A percentile compares a stretch with the other conserved stretches of the same genome.
These are phyloP conservation scores for Echinops telfairi DNA, from an alignment of 2,113 vertebrate species.

Conservation along the genomic window DNA sequence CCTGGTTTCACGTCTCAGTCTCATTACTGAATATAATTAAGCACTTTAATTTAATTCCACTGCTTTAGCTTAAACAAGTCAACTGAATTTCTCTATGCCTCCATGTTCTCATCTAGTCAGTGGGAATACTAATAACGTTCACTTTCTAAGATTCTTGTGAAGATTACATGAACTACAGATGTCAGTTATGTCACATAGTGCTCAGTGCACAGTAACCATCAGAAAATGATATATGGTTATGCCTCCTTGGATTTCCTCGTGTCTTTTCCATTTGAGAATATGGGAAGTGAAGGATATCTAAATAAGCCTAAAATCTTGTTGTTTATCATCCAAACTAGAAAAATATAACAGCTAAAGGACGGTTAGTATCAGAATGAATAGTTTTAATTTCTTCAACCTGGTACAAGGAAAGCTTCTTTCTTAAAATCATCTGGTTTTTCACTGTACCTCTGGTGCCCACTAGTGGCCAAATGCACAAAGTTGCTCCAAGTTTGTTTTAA, in stretches of 20 bases:
- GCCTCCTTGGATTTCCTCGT: neutral
- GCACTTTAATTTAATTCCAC: too few species aligned
- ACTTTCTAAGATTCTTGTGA: slow-evolving; percentile 16
- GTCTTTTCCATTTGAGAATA: neutral
- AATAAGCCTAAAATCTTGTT: slow-evolving; percentile 1
- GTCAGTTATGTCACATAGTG: neutral
- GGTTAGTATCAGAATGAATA: neutral
- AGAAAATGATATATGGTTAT: slow-evolving; percentile 2
- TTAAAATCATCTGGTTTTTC: neutral
- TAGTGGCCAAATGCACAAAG: slow-evolving; percentile 49
- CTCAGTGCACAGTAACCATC: neutral
- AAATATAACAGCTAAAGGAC: slow-evolving; percentile 40
- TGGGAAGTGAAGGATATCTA: neutral
- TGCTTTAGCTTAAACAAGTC: neutral
- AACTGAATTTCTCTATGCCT: neutral
- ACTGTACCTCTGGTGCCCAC: slow-evolving; percentile 51
- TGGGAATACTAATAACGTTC: neutral
- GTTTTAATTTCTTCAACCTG: slow-evolving; percentile 35
- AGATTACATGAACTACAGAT: neutral
- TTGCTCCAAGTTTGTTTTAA: neutral
- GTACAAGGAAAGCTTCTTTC: slow-evolving; percentile 18
- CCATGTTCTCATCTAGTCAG: slow-evolving; percentile 1
- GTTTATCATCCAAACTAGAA: slow-evolving; percentile 13
- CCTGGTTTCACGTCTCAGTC: neutral
- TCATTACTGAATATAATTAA: neutral